These are phyloP conservation scores for Apogon talboti DNA, from an alignment of 2,797 vertebrate species.

Conservation along the genomic window DNA sequence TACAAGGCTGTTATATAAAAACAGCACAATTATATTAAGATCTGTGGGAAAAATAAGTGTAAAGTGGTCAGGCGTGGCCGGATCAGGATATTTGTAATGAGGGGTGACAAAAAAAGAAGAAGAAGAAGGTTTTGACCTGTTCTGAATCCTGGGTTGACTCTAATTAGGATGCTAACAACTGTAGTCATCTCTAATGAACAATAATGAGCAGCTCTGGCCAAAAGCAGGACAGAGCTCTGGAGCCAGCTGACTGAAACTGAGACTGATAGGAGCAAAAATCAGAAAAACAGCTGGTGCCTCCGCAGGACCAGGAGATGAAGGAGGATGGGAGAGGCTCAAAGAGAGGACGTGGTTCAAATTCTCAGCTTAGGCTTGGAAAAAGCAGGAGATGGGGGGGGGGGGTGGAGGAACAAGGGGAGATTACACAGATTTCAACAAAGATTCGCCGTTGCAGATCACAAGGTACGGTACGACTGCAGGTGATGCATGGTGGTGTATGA, in stretches of 20 bases:
- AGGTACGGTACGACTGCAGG: constrained; percentile 1
- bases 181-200: constrained; percentile 56
- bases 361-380: constrained; percentile 10
- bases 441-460: constrained; percentile 25
- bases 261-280: constrained; percentile 17
- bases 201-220: constrained; percentile 51
- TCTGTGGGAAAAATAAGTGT: constrained; percentile 10
- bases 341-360: constrained; percentile 8
- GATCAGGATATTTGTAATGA: constrained; percentile 40
- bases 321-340: constrained; percentile 14
- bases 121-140: constrained; percentile 8
- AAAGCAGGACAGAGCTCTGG: constrained; percentile 26
- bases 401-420: not conserved
- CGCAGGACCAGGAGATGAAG: constrained; percentile 1
- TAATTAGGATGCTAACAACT: constrained; percentile 61
- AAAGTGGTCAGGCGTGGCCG: constrained; percentile 2
- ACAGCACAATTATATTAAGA: not conserved
- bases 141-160: constrained; percentile 18
- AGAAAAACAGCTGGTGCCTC: not conserved
- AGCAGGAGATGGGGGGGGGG: not conserved
- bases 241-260: constrained; percentile 38
- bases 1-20: not conserved
- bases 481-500: not conserved
- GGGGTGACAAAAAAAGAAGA: not conserved
- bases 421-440: constrained; percentile 23